A percentile compares a stretch with the other conserved stretches of the same genome.
Conservation (phyloP, 92 coral and sea anemone species). For the Parazoanthus atlanticus region DNA sequence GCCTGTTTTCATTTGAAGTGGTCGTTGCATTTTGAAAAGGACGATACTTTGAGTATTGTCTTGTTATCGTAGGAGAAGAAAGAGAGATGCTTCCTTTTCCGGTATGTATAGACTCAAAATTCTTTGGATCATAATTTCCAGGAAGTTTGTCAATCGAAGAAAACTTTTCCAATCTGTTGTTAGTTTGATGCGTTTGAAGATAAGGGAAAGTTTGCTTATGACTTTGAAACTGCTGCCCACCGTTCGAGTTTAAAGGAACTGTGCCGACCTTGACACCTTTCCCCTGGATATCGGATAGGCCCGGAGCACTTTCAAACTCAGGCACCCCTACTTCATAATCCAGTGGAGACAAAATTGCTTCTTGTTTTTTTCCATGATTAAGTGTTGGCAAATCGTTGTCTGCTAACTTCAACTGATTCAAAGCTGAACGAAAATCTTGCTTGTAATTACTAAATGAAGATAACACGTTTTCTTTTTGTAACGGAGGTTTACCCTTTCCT, state of each 20-base stretch:
- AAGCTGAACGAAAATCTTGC: constrained; percentile 23
- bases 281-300: neutral
- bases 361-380: constrained; percentile 45
- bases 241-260: neutral
- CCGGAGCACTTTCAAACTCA: neutral
- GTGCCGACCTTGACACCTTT: neutral
- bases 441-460: constrained; percentile 7
- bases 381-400: constrained; percentile 36
- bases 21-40: neutral
- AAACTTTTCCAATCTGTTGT: constrained; percentile 18
- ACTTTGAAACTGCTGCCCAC: neutral
- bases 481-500: neutral
- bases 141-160: constrained; percentile 28
- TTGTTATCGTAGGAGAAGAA: neutral
- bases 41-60: neutral
- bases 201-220: neutral
- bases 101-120: neutral
- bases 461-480: neutral
- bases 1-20: neutral
- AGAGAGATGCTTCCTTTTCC: neutral
- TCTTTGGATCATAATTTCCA: neutral
- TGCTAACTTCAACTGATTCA: neutral
- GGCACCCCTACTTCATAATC: constrained; percentile 33
- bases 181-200: neutral
- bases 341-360: constrained; percentile 19